Conservation (phyloP, 2,888 invertebrate species). For the Charanyca ferruginea region DNA sequence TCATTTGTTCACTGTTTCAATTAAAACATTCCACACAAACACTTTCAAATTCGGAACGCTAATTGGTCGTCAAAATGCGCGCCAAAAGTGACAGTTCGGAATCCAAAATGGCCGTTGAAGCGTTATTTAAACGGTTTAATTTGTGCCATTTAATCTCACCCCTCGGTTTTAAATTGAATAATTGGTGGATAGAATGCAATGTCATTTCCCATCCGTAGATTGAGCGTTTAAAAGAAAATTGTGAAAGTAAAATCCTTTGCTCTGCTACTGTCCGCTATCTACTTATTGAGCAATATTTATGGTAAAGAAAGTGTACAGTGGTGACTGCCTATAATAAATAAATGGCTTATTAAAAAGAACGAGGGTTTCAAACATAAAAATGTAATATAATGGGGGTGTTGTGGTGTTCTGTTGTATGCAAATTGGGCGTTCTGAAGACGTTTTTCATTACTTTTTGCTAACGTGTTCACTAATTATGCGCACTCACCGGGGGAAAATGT, state of each 20-base stretch:
- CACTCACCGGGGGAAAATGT: conserved; percentile 46
- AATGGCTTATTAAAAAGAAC: conserved; percentile 41
- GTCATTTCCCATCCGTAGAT: conserved; percentile 64
- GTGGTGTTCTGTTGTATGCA: conserved; percentile 64
- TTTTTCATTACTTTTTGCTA: conserved; percentile 72
- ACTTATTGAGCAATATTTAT: conserved; percentile 45
- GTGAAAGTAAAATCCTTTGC: conserved; percentile 42
- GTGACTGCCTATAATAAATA: conserved; percentile 44
- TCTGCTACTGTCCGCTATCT: conserved; percentile 1
- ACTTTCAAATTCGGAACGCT: conserved; percentile 73
- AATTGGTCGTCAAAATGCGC: conserved; percentile 77
- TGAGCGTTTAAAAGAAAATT: conserved; percentile 51
- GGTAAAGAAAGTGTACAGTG: conserved; percentile 16
- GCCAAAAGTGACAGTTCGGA: conserved; percentile 78
- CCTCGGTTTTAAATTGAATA: conserved; percentile 72
- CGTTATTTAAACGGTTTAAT: conserved; percentile 76
- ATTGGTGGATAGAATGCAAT: conserved; percentile 74
- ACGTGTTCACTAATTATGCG: conserved; percentile 73
- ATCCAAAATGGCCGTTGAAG: conserved; percentile 78
- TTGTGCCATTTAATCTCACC: conserved; percentile 73
- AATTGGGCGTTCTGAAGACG: conserved; percentile 64
- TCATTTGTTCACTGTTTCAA: conserved; percentile 68
- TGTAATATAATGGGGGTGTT: conserved; percentile 31
- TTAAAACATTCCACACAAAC: conserved; percentile 70
- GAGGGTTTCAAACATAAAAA: conserved; percentile 44